Conservation (phyloP, 2,113 vertebrate species). For the Chlorocebus sabaeus region DNA sequence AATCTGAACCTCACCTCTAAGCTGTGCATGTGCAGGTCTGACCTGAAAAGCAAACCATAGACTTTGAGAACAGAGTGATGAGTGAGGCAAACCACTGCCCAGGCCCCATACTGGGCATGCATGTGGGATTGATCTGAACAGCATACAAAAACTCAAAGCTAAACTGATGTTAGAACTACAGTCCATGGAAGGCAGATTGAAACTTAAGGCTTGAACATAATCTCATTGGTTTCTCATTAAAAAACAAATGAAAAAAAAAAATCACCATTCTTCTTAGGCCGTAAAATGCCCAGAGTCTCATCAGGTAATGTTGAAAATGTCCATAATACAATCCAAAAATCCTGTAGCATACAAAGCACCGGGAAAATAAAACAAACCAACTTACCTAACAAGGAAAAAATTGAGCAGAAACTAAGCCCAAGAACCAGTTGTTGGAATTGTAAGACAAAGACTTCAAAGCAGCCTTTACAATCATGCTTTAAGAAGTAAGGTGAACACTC, state of each 20-base stretch:
- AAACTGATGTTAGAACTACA: no score
- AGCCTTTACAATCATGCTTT: fast-evolving
- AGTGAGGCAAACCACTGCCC: fast-evolving
- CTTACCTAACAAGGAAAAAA: no score
- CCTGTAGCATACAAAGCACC: no score
- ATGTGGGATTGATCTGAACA: no score
- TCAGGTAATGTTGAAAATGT: no score
- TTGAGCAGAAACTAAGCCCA: no score
- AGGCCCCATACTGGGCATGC: not conserved
- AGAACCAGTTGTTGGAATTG: fast-evolving
- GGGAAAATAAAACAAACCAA: not conserved
- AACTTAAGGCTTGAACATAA: no score
- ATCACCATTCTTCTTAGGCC: not conserved
- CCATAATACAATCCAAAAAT: fast-evolving
- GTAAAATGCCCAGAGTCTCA: not conserved
- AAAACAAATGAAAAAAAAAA: not conserved
- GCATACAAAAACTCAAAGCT: not conserved
- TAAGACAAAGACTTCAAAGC: not conserved
- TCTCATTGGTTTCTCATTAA: fast-evolving
- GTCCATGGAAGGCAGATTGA: not conserved
- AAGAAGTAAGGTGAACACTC: not conserved
- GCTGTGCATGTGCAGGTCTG: not conserved
- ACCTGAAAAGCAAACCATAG: not conserved
- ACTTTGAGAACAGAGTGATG: not conserved
- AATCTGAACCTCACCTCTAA: fast-evolving